phyloP scores from a whole-genome alignment of 2,888 invertebrate genomes.

The Cantharis nigra region DNA sequence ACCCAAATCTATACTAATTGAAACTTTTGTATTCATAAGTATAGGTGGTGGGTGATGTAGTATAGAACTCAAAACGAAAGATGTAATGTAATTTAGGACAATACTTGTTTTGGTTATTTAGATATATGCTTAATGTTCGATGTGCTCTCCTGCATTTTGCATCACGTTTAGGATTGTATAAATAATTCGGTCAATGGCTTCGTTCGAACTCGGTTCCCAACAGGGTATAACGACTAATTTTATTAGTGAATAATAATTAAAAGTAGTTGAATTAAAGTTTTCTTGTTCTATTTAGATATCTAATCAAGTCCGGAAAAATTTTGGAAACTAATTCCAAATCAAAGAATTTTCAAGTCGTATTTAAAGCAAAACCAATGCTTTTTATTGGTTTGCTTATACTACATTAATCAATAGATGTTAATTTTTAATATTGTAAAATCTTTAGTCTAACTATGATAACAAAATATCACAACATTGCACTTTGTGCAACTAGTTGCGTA shows the following conservation, averaged over 20 bases:
- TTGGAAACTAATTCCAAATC: no score
- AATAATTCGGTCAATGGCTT: background rate
- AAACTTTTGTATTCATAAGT: background rate
- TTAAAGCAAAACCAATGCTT: no score
- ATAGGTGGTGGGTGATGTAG: background rate
- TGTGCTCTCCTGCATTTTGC: background rate
- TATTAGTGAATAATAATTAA: background rate
- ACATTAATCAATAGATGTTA: no score
- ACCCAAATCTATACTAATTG: background rate
- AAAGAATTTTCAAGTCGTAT: no score
- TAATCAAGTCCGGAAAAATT: background rate
- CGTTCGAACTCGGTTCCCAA: background rate
- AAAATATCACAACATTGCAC: no score
- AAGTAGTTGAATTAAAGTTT: background rate
- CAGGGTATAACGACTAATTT: background rate
- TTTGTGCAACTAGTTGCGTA: no score
- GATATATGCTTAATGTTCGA: background rate
- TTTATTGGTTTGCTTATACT: no score
- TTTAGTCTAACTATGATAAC: no score
- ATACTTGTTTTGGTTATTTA: background rate
- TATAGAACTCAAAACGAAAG: background rate
- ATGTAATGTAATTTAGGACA: background rate
- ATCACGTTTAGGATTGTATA: background rate
- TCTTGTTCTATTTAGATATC: background rate
- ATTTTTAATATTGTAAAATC: no score